A percentile compares a stretch with the other conserved stretches of the same genome.
phyloP scores from a whole-genome alignment of 2,888 invertebrate genomes.

The Lissocephala sabroskyi region DNA sequence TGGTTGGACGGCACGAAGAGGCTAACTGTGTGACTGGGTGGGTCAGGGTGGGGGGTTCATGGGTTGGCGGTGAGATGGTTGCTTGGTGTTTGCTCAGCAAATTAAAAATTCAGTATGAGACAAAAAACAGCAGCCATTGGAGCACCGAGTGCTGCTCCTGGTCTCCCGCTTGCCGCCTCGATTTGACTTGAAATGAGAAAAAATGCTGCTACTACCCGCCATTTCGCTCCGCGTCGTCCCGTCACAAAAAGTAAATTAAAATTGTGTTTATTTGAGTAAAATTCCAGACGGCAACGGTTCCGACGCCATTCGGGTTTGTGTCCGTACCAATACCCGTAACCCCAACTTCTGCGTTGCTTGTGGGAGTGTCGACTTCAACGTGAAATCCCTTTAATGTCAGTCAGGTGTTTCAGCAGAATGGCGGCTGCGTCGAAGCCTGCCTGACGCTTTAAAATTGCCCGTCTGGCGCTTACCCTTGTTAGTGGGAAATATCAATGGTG shows the following conservation, averaged over 20 bases:
- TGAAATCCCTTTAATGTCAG: constrained; percentile 22
- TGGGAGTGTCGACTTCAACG: constrained; percentile 7
- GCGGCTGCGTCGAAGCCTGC: no score
- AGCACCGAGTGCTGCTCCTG: constrained; percentile 35
- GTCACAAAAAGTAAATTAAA: constrained; percentile 56
- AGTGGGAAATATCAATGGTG: neutral
- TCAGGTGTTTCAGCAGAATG: no score
- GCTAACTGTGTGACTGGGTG: constrained; percentile 1
- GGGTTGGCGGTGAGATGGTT: neutral
- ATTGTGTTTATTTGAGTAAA: constrained; percentile 57
- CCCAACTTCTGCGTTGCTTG: no score
- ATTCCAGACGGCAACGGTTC: constrained; percentile 37
- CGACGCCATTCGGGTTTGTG: no score
- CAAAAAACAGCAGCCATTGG: constrained; percentile 32
- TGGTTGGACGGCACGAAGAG: neutral
- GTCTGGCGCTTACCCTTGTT: no score
- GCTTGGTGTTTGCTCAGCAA: constrained; percentile 45
- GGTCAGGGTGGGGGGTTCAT: no score
- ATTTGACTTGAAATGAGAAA: constrained; percentile 53
- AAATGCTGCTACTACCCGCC: constrained; percentile 18
- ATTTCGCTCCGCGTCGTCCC: no score
- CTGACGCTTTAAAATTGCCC: constrained; percentile 15
- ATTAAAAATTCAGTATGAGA: constrained; percentile 59
- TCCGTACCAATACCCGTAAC: no score
- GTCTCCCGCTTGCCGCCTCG: constrained; percentile 60